Base-by-base conservation (phyloP, 2,888 invertebrate species). In the Campoplex capitator region DNA sequence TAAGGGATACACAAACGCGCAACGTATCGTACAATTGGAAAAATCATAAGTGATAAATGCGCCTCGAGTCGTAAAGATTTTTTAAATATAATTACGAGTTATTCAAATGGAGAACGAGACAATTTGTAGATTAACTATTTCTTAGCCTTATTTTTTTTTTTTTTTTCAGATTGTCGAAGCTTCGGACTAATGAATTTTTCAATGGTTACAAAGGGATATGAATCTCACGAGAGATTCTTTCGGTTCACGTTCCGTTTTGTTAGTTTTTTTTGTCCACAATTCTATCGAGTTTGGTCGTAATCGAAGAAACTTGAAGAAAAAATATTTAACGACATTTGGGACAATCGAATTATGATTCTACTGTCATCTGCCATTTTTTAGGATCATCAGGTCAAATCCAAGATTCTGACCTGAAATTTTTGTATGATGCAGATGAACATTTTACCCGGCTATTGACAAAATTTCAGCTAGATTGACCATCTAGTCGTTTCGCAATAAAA, bases 21-120 rank as follows among this genome's bases (percentile, higher is more conserved):
- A 7, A 48, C 6, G 7, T 45, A 62, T 76, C 76, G 76, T 28
- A 38, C 54, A 74, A 75, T 56, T 75, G 56, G 51, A 71, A 71
- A 71, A 71, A 32, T 71, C 71, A 35, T 42, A 38, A 42, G 68
- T 68, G 68, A 62, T 35, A 32, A 71, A 18, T 48, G 32, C 51
- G 32, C 51, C 71, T 28, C 0, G 18, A 28, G 45, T 32, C 62
- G 16, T 16, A 13, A 28, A 28, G 42, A 23, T 48, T 48, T 13
- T 48, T 48, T 51, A 2, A 45, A 18, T 23, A 48, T 28, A 51
- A 32, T 48, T 32, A 62, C 62, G 32, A 32, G 16, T 32, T 32
- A 62, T 16, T 16, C 6, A 32, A 32, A 62, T 32, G 9, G 62
- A 16, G 32, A 1, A 71, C 13, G 16, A 70, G 13, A 48, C 18